Conservation (phyloP, 2,888 invertebrate genomes). For the Julus scanicus region DNA sequence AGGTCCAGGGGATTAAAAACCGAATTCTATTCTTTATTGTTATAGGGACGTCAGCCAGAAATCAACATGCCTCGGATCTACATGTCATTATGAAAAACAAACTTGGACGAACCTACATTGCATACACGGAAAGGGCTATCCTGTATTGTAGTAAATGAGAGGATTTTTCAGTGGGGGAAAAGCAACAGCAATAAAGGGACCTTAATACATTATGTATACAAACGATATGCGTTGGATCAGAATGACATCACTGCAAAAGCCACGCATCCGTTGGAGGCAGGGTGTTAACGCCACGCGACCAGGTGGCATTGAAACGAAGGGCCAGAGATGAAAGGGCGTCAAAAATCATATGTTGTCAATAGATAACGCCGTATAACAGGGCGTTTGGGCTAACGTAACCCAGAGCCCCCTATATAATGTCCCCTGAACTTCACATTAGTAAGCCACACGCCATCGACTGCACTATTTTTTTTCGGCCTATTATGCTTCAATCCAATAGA, state of each 20-base stretch:
- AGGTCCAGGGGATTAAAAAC: too few species aligned
- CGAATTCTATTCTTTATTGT: neutral
- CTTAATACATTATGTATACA: slow-evolving; percentile 42
- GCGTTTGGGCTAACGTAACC: slow-evolving; percentile 21
- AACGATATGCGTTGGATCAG: slow-evolving; percentile 30
- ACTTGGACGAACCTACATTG: neutral
- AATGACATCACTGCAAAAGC: slow-evolving; percentile 35
- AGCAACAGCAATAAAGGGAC: slow-evolving; percentile 16
- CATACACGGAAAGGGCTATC: neutral
- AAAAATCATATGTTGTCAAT: slow-evolving; percentile 42
- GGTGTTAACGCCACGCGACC: slow-evolving; percentile 39
- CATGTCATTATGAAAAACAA: slow-evolving; percentile 17
- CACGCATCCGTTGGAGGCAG: slow-evolving; percentile 32
- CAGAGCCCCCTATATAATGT: slow-evolving; percentile 3
- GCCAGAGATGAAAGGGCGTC: slow-evolving; percentile 39
- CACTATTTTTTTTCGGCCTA: neutral
- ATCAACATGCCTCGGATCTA: neutral
- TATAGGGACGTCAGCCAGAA: neutral
- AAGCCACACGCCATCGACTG: slow-evolving; percentile 34
- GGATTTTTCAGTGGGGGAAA: neutral
- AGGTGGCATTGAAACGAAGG: slow-evolving; percentile 39
- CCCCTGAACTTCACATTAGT: slow-evolving; percentile 17
- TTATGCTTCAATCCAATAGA: slow-evolving; percentile 32
- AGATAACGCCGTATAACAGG: neutral
- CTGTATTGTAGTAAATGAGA: slow-evolving; percentile 13